Conservation (phyloP, 2,113 vertebrate species). For the Callospermophilus lateralis region DNA sequence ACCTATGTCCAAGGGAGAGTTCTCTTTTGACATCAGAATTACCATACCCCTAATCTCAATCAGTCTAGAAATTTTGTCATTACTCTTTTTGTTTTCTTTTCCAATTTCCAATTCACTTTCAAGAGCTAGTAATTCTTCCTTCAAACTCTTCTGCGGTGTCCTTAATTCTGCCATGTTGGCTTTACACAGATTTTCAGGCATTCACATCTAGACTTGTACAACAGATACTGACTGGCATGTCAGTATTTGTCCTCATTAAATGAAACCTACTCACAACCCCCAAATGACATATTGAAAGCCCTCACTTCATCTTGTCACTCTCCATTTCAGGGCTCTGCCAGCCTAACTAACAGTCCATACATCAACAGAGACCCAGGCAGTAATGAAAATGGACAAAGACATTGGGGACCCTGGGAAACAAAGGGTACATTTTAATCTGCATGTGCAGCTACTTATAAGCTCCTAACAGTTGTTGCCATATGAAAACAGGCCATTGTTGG, state of each 20-base stretch:
- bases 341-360: neutral
- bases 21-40: neutral
- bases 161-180: neutral
- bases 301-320: neutral
- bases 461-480: neutral
- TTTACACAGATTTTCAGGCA: accelerated
- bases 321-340: neutral
- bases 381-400: neutral
- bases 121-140: neutral
- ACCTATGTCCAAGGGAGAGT: neutral
- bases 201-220: neutral
- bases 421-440: neutral
- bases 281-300: neutral
- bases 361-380: neutral
- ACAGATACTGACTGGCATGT: neutral
- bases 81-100: neutral
- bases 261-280: neutral
- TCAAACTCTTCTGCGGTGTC: neutral
- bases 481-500: neutral
- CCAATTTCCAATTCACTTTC: neutral
- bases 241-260: neutral
- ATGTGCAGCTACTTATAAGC: accelerated
- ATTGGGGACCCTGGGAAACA: neutral
- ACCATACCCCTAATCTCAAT: neutral
- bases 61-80: neutral